phyloP scores from a whole-genome alignment of 2,888 invertebrate species.

The Caenorhabditis sp. region DNA sequence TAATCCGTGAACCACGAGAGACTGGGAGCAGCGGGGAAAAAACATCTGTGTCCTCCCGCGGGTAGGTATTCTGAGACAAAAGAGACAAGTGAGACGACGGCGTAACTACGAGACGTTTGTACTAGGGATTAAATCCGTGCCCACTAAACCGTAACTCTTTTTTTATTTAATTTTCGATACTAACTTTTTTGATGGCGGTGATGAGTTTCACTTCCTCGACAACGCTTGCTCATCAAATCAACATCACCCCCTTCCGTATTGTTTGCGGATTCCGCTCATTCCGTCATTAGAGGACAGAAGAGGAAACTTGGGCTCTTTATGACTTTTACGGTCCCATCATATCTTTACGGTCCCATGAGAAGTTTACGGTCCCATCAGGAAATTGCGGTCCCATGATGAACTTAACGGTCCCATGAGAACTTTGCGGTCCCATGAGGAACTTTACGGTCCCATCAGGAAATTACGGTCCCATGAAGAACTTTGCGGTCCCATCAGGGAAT shows the following conservation, averaged over 20 bases:
- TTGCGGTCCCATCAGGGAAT: no score
- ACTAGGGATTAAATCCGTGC: slow-evolving; percentile 53
- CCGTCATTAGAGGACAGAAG: slow-evolving; percentile 25
- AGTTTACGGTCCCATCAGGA: no score
- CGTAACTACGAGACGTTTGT: slow-evolving; percentile 48
- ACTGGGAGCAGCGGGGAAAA: slow-evolving; percentile 10
- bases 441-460: no score
- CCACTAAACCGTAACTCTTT: slow-evolving; percentile 50
- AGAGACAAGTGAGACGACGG: slow-evolving; percentile 34
- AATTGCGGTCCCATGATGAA: no score
- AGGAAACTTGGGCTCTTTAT: no score
- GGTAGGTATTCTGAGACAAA: slow-evolving; percentile 29
- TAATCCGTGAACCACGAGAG: slow-evolving; percentile 54
- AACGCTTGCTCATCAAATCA: slow-evolving; percentile 33
- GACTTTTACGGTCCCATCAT: no score
- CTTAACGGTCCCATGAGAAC: no score
- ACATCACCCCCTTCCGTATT: slow-evolving; percentile 19
- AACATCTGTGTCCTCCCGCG: slow-evolving; percentile 8
- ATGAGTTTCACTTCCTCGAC: slow-evolving; percentile 17
- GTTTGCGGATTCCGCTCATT: slow-evolving; percentile 52
- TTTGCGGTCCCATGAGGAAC: no score
- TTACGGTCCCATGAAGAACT: no score
- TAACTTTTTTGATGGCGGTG: slow-evolving; percentile 4
- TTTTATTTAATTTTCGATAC: slow-evolving; percentile 14
- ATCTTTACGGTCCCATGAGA: no score